Evolutionary conservation across 2,797 vertebrate species (phyloP).

Genomic region (Glyptemys insculpta): DNA sequence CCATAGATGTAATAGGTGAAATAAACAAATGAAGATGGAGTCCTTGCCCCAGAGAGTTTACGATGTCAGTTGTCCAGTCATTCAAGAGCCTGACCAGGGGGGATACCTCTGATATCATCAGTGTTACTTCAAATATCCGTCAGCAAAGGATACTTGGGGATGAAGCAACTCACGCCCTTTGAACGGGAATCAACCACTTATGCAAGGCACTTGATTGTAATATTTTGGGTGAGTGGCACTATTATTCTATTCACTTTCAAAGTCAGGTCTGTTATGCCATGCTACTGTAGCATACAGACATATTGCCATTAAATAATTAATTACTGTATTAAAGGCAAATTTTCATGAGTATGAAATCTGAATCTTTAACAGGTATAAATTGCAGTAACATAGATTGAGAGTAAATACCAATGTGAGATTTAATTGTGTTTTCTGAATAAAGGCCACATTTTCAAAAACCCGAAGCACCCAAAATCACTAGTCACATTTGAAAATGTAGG

Average conservation of each 20-base stretch:
- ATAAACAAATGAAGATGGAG: not conserved
- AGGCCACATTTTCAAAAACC: not conserved
- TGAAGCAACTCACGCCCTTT: not conserved
- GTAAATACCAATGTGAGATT: not conserved
- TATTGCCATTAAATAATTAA: not conserved
- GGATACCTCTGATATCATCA: not conserved
- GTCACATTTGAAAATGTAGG: not conserved
- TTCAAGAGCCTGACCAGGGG: fast-evolving
- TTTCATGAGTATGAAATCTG: not conserved
- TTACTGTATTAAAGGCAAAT: not conserved
- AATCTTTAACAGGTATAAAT: not conserved
- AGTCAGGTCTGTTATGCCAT: fast-evolving
- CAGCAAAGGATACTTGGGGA: not conserved
- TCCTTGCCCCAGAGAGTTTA: slow-evolving; percentile 3
- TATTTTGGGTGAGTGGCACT: not conserved
- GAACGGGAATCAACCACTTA: fast-evolving
- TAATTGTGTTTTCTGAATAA: not conserved
- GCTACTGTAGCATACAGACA: not conserved
- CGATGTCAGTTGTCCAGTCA: fast-evolving
- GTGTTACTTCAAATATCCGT: not conserved
- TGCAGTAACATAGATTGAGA: too few relatives aligned
- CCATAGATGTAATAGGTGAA: not conserved
- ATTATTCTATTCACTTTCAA: not conserved
- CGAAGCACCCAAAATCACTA: not conserved
- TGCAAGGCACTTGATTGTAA: not conserved